These are phyloP conservation scores for Eulemur mongoz DNA, from an alignment of 2,797 vertebrate genomes.

Conservation along the genomic window DNA sequence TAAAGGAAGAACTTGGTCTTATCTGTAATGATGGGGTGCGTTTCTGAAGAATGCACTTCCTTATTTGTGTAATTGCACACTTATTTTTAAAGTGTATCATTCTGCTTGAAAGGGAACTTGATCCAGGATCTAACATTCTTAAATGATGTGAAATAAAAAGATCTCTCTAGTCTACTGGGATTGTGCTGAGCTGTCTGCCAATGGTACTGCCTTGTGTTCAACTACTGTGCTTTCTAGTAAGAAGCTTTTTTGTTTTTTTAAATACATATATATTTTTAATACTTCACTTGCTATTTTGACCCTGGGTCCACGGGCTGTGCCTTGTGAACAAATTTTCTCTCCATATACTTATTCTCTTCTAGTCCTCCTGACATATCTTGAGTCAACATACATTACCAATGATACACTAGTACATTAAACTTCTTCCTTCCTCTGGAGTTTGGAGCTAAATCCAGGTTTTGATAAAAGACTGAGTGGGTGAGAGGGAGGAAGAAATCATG, in stretches of 20 bases:
- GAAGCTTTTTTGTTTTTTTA: not conserved
- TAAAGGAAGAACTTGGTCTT: not conserved
- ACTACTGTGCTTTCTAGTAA: not conserved
- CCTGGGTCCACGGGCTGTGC: not conserved
- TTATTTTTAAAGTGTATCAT: not conserved
- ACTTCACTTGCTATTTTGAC: not conserved
- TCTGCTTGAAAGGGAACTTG: constrained; percentile 2
- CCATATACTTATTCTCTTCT: not conserved
- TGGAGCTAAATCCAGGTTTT: not conserved
- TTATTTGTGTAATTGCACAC: not conserved
- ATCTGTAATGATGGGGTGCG: not conserved
- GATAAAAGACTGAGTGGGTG: not conserved
- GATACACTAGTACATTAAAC: not conserved
- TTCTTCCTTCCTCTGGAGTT: not conserved
- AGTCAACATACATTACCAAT: not conserved
- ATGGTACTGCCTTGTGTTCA: not conserved
- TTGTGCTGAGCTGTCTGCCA: not conserved
- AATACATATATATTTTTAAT: not conserved
- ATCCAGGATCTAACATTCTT: not conserved
- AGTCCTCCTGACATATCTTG: not conserved
- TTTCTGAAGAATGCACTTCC: not conserved
- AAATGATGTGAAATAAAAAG: not conserved
- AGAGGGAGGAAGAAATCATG: not conserved
- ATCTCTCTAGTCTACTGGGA: not conserved
- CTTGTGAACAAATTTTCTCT: not conserved